Evolutionary conservation across 2,888 invertebrate genomes (phyloP), one percentile per base, ranked within the genome.

Genomic region (Drosophila acutilabella): DNA sequence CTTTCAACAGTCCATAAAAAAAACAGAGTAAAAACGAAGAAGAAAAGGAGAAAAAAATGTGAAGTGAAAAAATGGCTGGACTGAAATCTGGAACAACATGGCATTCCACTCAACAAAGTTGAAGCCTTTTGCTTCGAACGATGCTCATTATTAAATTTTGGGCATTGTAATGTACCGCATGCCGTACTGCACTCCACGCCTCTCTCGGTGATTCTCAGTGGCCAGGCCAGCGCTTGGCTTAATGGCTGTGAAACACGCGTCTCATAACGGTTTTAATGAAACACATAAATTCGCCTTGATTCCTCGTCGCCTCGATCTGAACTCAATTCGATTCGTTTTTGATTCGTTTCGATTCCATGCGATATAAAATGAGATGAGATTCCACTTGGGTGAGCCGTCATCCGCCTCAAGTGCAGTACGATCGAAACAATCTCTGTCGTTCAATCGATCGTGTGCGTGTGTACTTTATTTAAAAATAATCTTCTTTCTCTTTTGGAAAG

Each of bases 231-330:
- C 40, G 64, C 47, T 60, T 58, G 64, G 45, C 58, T 87, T 89
- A 87, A 89, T 84, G 81, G 88, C 78, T 59, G 58, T 45, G 53
- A 74, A 87, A 84, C 85, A 86, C 85, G 85, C 85, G 83, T 72
- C 75, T 72, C 58, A 74, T 85, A 85, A 89, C 85, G 85, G 88
- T 76, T 86, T 79, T 88, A 89, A 81, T 89, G 84, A 84, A 87
- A 84, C 77, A 81, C 80, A 85, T 84, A 87, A 85, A 85, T 84
- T 89, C 74, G 70, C 53, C 65, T 58, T 59, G 64, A 65, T 64
- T 64, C 48, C 70, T 62, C 59, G 44, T 40, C 72, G 72, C 68
- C 78, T 74, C 74, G 36, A 30, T 30, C 30, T 30, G 36, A 30
- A 56, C 8, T 14, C 33, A 56, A 62, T 18, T 50, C 41, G n/a